Evolutionary conservation across 2,888 invertebrate genomes (phyloP), one percentile per base, ranked within the genome.

Genomic region (Lasioglossum vierecki): DNA sequence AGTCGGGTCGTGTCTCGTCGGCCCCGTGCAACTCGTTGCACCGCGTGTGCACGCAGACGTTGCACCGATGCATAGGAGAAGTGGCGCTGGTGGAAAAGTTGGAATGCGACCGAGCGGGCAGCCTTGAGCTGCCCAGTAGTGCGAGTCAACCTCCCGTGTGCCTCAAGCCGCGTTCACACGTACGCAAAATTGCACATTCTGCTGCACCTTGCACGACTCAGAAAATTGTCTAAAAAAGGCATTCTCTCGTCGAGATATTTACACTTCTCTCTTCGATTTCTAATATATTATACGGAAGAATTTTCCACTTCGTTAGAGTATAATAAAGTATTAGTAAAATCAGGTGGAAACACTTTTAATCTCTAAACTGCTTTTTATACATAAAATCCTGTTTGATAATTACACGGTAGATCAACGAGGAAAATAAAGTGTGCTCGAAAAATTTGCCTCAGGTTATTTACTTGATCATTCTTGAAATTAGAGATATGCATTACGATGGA

Each of bases 101-200:
- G 93, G 93, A 93, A 93, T 93, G 92, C 91, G 91, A 92, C 93
- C 93, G 91, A 91, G 90, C 91, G 89, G 91, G 88, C 92, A 93
- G 93, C 92, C 92, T 93, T 93, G 92, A 92, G 92, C 87, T 88
- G 89, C 82, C 89, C 89, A 93, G 93, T 93, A 92, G 92, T 90
- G 86, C 91, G 92, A 93, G 92, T 93, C 93, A 92, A 88, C 88
- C 90, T 92, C 82, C 85, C 88, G 79, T 86, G 80, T 87, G 89
- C 86, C 91, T 82, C 11, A 60, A 82, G 82, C 66, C 39, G 13
- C 79, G 53, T 76, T 75, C 81, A 68, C 86, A 71, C 83, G 74
- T 76, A 73, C 60, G 76, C 63, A 46, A 49, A 82, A 70, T 57
- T n/a, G 72, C 57, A 46, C 77, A 22, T 22, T 22, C 22, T 53